Conservation (phyloP, 2,113 vertebrate species). For the Cranoglanis bouderius region DNA sequence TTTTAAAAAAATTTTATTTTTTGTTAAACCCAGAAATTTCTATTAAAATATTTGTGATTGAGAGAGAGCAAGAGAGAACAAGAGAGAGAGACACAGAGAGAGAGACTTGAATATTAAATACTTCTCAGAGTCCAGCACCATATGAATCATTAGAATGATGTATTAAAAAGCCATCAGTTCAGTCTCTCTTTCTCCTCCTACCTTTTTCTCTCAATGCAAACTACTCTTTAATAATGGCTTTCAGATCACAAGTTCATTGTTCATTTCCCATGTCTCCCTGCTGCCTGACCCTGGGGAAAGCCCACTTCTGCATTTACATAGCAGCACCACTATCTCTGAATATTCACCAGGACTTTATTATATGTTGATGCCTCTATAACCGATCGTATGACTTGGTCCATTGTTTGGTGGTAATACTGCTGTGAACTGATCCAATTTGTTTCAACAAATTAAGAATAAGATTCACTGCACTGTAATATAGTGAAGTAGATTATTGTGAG, state of each 20-base stretch:
- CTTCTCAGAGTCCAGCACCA: constrained; percentile 36
- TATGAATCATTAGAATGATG: constrained; percentile 58
- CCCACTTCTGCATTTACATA: neutral
- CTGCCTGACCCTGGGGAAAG: neutral
- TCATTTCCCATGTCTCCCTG: constrained; percentile 39
- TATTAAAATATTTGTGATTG: too few relatives aligned
- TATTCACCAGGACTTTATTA: too few relatives aligned
- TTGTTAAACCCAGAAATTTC: too few relatives aligned
- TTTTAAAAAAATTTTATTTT: too few relatives aligned
- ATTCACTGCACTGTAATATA: too few relatives aligned
- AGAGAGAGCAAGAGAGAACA: too few relatives aligned
- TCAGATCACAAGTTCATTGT: constrained; percentile 56
- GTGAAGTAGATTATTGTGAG: too few relatives aligned
- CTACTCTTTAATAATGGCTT: constrained; percentile 48
- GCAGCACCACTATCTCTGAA: too few relatives aligned
- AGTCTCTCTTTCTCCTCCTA: constrained; percentile 1
- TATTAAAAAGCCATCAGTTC: constrained; percentile 47
- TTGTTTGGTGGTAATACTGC: neutral
- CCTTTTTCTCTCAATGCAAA: constrained; percentile 44
- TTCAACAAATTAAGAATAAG: too few relatives aligned
- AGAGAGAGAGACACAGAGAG: too few relatives aligned
- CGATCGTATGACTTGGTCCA: neutral
- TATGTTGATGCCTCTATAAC: neutral
- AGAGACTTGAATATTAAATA: too few relatives aligned
- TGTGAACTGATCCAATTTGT: too few relatives aligned